phyloP scores from a whole-genome alignment of 2,113 vertebrate species.

The Syrrhaptes paradoxus region DNA sequence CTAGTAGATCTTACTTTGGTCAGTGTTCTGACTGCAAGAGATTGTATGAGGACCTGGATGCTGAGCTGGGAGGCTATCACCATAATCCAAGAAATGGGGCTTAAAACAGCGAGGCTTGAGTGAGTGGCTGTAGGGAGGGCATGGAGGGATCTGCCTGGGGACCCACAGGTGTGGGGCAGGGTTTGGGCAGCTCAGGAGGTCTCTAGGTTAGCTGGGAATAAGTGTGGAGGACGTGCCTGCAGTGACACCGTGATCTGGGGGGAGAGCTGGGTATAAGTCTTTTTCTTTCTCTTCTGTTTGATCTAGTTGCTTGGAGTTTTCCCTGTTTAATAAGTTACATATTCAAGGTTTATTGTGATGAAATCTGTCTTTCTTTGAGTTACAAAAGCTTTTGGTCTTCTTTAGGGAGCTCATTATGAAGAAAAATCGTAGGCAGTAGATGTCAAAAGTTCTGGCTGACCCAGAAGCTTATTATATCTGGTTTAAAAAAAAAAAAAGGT shows the following conservation, averaged over 20 bases:
- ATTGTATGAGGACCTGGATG: background rate
- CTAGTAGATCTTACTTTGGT: background rate
- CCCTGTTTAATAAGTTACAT: background rate
- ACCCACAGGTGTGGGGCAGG: background rate
- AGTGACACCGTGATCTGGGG: background rate
- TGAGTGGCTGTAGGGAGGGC: background rate
- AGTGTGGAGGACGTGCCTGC: background rate
- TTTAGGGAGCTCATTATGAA: constrained; percentile 53
- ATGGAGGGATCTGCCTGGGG: background rate
- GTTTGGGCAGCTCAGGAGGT: background rate
- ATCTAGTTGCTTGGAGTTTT: background rate
- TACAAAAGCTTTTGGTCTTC: constrained; percentile 29
- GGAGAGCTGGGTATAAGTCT: background rate
- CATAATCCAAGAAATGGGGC: fast-evolving
- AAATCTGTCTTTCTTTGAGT: constrained; percentile 29
- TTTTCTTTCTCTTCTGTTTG: background rate
- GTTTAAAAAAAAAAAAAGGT: background rate
- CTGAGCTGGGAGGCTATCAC: background rate
- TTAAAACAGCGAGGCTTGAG: background rate
- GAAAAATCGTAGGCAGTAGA: background rate
- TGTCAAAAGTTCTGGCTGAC: constrained; percentile 13
- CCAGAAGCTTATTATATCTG: constrained; percentile 18
- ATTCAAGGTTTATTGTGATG: background rate
- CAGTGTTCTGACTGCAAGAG: background rate
- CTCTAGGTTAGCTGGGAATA: background rate